Evolutionary conservation across 2,888 invertebrate genomes (phyloP), one percentile per base, ranked within the genome.

Genomic region (Exocentrus adspersus): DNA sequence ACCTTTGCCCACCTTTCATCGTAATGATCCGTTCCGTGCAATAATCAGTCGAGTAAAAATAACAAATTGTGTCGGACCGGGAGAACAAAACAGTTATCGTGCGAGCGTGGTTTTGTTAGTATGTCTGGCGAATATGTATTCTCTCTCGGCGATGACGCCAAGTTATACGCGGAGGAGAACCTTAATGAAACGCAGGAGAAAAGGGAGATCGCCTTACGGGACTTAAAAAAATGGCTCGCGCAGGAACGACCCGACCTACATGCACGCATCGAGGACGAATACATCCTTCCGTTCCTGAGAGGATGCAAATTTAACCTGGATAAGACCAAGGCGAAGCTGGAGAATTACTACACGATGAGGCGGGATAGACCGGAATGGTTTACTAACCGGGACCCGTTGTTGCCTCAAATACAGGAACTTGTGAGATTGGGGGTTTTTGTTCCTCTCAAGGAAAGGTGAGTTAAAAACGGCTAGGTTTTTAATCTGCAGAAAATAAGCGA

Each of bases 301-400:
- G 84, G 85, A 28, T 86, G 87, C 72, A 89, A 89, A 78, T 88
- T 85, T 72, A 82, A 88, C 72, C 63, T 85, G 6, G 86, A 87
- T 2, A 84, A 83, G 64, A 82, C 87, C 0, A 87, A 88, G 74
- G 77, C 72, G 46, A 88, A 88, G 75, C 76, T 89, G 4, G 79
- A 77, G 64, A 85, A 84, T 78, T 88, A 85, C 75, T 86, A 87
- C 70, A 79, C 79, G 52, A 86, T 88, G 80, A 82, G 86, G 59
- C 76, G 81, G 0, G 82, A 83, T 56, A 75, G 85, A 17, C 81
- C 85, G 0, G 87, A 88, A 75, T 89, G 89, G 89, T 90, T 86
- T 74, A 68, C 76, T 30, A 83, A 87, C 66, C 81, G 88, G 56
- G 84, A 89, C 81, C 88, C 89, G 0, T 77, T 80, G 42, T 71